Evolutionary conservation across 2,113 vertebrate species (phyloP).

Genomic region (Syngnathoides biaculeatus): DNA sequence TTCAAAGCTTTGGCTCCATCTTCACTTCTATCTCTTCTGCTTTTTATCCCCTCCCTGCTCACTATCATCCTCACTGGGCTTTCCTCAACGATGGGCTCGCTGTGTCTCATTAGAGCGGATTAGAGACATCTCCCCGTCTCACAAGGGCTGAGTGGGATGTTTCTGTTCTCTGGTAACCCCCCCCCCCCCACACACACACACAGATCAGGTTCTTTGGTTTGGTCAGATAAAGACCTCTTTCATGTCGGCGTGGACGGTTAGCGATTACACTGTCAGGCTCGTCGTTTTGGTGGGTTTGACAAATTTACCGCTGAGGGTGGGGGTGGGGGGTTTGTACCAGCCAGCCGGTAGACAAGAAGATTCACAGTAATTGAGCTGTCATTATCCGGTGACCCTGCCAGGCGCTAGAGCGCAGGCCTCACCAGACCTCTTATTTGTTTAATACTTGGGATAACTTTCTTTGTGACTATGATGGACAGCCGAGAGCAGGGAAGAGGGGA

Average conservation of each 20-base stretch:
- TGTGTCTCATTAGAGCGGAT: constrained; percentile 73
- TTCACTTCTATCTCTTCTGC: constrained; percentile 49
- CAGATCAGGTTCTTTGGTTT: constrained; percentile 75
- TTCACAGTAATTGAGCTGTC: constrained; percentile 82
- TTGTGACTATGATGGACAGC: constrained; percentile 63
- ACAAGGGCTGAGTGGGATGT: constrained; percentile 44
- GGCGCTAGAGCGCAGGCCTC: constrained; percentile 50
- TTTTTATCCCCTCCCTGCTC: constrained; percentile 37
- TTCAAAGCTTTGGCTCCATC: constrained; percentile 73
- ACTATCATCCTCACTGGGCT: constrained; percentile 50
- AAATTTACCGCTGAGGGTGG: constrained; percentile 65
- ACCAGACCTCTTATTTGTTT: constrained; percentile 76
- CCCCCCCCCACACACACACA: constrained; percentile 30
- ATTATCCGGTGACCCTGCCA: constrained; percentile 72
- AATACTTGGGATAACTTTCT: constrained; percentile 84
- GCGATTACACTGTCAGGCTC: constrained; percentile 72
- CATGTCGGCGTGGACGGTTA: constrained; percentile 70
- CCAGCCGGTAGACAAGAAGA: constrained; percentile 48
- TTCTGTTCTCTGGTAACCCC: constrained; percentile 39
- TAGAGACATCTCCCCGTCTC: constrained; percentile 64
- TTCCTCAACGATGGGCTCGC: constrained; percentile 68
- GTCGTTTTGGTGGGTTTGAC: constrained; percentile 68
- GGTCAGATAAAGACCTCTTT: constrained; percentile 73
- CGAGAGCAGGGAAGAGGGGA: constrained; percentile 24
- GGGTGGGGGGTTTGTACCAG: constrained; percentile 39